These are phyloP conservation scores for Brenthis ino DNA, from an alignment of 2,888 invertebrate genomes.

Conservation along the genomic window DNA sequence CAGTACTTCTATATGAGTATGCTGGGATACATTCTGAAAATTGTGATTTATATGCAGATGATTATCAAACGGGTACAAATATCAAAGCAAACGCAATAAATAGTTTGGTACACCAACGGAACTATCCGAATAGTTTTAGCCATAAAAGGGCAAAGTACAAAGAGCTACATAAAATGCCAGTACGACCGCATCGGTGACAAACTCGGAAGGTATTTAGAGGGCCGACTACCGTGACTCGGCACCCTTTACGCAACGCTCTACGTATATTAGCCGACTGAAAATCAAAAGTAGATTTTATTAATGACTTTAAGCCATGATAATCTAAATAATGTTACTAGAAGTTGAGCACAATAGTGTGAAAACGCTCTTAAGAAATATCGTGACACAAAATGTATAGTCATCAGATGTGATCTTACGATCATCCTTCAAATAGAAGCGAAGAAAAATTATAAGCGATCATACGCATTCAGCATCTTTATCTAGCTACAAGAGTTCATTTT, in stretches of 20 bases:
- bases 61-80: conserved; percentile 42
- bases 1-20: not conserved
- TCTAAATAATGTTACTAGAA: conserved; percentile 76
- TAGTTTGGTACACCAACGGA: conserved; percentile 68
- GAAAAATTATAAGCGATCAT: conserved; percentile 80
- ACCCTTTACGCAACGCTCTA: conserved; percentile 70
- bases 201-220: conserved; percentile 76
- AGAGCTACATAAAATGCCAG: conserved; percentile 80
- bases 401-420: conserved; percentile 74
- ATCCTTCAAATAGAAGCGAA: conserved; percentile 72
- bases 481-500: conserved; percentile 82
- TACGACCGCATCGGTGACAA: conserved; percentile 76
- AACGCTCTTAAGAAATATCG: conserved; percentile 58
- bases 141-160: conserved; percentile 77
- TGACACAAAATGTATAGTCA: conserved; percentile 70
- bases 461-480: conserved; percentile 81
- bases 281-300: conserved; percentile 81
- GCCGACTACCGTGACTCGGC: conserved; percentile 70
- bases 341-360: conserved; percentile 67
- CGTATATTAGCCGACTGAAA: conserved; percentile 79
- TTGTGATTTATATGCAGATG: conserved; percentile 31
- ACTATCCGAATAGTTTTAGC: conserved; percentile 74
- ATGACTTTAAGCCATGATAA: conserved; percentile 77
- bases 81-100: conserved; percentile 69
- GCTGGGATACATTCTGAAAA: conserved; percentile 5